These are phyloP conservation scores for Apostichopus californicus DNA, from an alignment of 35 echinoderm and acorn worm species.

Conservation along the genomic window DNA sequence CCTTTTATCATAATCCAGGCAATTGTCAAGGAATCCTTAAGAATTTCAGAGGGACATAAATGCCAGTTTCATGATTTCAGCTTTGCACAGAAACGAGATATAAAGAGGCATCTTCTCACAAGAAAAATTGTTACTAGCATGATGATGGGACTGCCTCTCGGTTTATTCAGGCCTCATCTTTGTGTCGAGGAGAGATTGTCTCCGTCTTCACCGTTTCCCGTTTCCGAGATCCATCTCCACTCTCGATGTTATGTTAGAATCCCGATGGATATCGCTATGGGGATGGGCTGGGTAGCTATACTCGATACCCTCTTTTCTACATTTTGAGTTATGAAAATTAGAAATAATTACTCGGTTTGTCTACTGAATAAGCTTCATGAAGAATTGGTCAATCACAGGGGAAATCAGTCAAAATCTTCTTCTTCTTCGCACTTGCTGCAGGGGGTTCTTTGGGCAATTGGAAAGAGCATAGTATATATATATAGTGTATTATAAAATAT, in stretches of 20 bases:
- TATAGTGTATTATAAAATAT: background rate
- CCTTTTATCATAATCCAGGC: slow-evolving; percentile 1
- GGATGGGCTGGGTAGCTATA: background rate
- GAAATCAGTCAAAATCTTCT: slow-evolving; percentile 22
- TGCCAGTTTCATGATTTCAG: slow-evolving; percentile 12
- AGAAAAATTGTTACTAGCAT: slow-evolving; percentile 23
- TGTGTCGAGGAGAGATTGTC: background rate
- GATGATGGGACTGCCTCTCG: background rate
- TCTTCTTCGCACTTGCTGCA: background rate
- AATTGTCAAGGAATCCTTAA: background rate
- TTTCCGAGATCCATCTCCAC: background rate
- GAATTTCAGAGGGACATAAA: slow-evolving; percentile 22
- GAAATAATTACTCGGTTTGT: slow-evolving; percentile 33
- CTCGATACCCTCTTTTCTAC: background rate
- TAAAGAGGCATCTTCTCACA: slow-evolving; percentile 9
- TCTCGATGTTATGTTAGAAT: background rate
- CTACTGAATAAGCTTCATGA: background rate
- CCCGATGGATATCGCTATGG: background rate
- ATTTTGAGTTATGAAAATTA: slow-evolving; percentile 31
- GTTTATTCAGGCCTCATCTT: slow-evolving; percentile 14
- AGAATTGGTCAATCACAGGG: slow-evolving; percentile 12
- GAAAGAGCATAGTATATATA: background rate
- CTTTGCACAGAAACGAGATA: slow-evolving; percentile 20
- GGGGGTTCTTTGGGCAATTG: background rate
- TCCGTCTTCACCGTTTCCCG: background rate